phyloP scores from a whole-genome alignment of 2,888 invertebrate species.

The Chironomus riparius region DNA sequence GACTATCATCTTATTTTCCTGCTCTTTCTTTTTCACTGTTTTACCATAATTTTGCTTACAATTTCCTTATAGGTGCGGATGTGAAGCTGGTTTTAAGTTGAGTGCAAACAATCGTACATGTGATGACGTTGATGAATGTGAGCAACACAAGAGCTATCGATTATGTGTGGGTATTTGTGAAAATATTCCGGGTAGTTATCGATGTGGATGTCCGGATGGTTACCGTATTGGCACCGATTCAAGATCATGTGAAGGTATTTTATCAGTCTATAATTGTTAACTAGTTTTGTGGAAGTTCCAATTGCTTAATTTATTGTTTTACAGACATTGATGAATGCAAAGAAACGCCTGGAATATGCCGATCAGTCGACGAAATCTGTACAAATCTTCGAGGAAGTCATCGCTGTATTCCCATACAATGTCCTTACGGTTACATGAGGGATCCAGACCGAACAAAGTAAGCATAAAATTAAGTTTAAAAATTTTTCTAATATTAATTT shows the following conservation, averaged over 20 bases:
- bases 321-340: constrained; percentile 65
- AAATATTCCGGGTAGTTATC: constrained; percentile 79
- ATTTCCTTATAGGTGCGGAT: constrained; percentile 53
- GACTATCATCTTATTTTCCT: not conserved
- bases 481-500: constrained; percentile 21
- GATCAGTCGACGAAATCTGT: constrained; percentile 64
- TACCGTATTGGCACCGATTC: constrained; percentile 66
- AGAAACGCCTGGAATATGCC: constrained; percentile 42
- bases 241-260: constrained; percentile 70
- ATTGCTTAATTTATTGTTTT: not conserved
- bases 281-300: not conserved
- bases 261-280: too few species aligned
- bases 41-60: not conserved
- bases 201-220: constrained; percentile 70
- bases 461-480: constrained; percentile 36
- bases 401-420: constrained; percentile 77
- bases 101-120: constrained; percentile 53
- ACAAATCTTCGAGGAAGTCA: constrained; percentile 83
- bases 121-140: constrained; percentile 79
- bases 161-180: constrained; percentile 70
- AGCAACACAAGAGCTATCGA: constrained; percentile 59
- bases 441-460: constrained; percentile 75
- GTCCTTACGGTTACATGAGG: constrained; percentile 74
- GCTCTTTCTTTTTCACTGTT: not conserved
- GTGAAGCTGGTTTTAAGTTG: constrained; percentile 73